Conservation (phyloP, 1,140 invertebrate species). For the Sminthurides bifidus region DNA sequence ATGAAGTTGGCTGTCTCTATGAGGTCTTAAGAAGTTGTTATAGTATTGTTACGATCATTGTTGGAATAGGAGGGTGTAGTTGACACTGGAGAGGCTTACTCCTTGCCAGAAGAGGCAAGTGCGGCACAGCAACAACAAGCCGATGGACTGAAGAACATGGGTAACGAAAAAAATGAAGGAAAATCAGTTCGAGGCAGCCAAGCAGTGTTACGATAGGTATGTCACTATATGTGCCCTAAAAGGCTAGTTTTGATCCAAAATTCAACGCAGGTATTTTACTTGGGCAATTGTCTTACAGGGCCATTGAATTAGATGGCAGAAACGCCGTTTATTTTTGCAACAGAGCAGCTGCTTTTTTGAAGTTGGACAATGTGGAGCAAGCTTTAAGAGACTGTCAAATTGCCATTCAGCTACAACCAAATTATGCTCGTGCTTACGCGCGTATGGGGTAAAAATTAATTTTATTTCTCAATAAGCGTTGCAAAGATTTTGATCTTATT, state of each 20-base stretch:
- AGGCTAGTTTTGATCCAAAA: neutral
- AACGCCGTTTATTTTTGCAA: slow-evolving; percentile 95
- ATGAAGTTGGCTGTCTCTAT: no score
- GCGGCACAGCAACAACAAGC: slow-evolving; percentile 50
- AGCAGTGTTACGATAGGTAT: slow-evolving; percentile 66
- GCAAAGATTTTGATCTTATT: no score
- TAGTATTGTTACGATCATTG: no score
- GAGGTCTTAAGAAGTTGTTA: no score
- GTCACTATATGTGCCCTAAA: slow-evolving; percentile 16
- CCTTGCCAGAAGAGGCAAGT: slow-evolving; percentile 34
- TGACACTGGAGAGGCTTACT: slow-evolving; percentile 3
- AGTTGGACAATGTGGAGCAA: slow-evolving; percentile 61
- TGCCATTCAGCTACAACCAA: slow-evolving; percentile 73
- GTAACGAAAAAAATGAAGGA: slow-evolving; percentile 77
- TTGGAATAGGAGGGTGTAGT: neutral
- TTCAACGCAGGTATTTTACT: neutral
- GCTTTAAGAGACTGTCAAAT: slow-evolving; percentile 81
- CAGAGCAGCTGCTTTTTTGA: slow-evolving; percentile 79
- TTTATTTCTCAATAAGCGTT: no score
- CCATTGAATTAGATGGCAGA: slow-evolving; percentile 66
- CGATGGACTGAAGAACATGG: slow-evolving; percentile 65
- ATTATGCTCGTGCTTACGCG: slow-evolving; percentile 89
- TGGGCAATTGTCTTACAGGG: slow-evolving; percentile 40
- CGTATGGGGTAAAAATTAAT: slow-evolving; percentile 55
- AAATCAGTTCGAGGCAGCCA: slow-evolving; percentile 62